Evolutionary conservation across 2,113 vertebrate genomes (phyloP), one percentile per base, ranked within the genome.

Genomic region (Lagopus leucura): DNA sequence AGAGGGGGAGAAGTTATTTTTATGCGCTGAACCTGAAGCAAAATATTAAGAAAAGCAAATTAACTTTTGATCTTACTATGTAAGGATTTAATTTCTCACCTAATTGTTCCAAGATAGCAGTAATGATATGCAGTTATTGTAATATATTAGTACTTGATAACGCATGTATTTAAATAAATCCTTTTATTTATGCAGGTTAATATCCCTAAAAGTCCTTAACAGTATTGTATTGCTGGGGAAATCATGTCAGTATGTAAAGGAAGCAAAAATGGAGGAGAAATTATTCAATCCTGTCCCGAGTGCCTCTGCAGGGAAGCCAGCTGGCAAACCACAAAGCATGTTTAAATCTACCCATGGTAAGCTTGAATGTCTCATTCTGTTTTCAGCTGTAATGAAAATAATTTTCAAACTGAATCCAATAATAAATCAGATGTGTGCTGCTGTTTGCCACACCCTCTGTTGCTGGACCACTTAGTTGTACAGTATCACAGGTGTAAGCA

Each of bases 141-240:
- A 34, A 48, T 81, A 48, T 81, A 61, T 10, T 2, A 75, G 22
- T 90, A 81, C 80, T 78, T 92, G 6, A 13, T 82, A 89, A 89
- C 77, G 20, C 6, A 83, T 80, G 81, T 74, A 47, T 63, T 48
- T 58, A 50, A 82, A 61, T 76, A 48, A 78, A 30, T 60, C 78
- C 24, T 96, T 88, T 86, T n/a, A 55, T 72, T 93, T 69, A 83
- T 92, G 12, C 76, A 99, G 99, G 78, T 96, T 99, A 95, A 98
- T 99, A 78, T 98, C 99, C 30, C 96, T 99, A 6, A 99, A 99
- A 97, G 98, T 99, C 40, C 97, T 99, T 66, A 99, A 99, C 94
- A 99, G 99, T 88, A 99, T 99, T 13, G 98, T 99, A 82, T 98
- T 99, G n/a, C 95, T 99, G 97, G 99, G 99, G 27, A 99, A 99